Base-by-base conservation (phyloP, 2,888 invertebrate species). In the Leptarthrus brevirostris region DNA sequence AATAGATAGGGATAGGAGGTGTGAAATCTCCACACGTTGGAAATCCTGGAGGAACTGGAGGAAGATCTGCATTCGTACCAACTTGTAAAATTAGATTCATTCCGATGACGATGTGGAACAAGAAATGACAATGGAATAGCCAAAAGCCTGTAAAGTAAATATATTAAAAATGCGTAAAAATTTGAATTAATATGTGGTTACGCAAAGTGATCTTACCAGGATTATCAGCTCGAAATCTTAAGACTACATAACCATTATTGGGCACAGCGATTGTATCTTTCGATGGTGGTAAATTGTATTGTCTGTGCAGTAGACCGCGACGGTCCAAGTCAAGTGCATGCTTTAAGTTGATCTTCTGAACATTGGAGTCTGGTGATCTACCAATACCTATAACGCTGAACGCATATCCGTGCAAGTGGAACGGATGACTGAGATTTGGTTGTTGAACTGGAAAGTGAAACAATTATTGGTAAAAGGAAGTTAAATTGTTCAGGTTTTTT, bases 81-180 rank as follows among this genome's bases (percentile, higher is more conserved):
- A 95, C 92, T 82, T 94, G 93, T 52, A 95, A 84, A 44, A 94
- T 88, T 76, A 94, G 83, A 81, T 91, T 91, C 95, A 96, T 96
- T 77, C 96, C 96, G 77, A 93, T 92, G 49, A 92, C 90, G 80
- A 93, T 92, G 85, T 96, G 96, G 86, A 93, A 95, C 76, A 93
- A 89, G 84, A 95, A 94, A 85, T 96, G 96, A 82, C 96, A 96
- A 83, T 96, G 96, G 87, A 95, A 92, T 74, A 95, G 83, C 95
- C 95, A 95, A 82, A 90, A 94, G n/a, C 14, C 14, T n/a, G n/a
- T n/a, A n/a, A n/a, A n/a, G n/a, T n/a, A n/a, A n/a, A n/a, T n/a
- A n/a, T n/a, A n/a, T n/a, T n/a, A n/a, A n/a, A n/a, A n/a, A n/a
- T n/a, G n/a, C n/a, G n/a, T n/a, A n/a, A n/a, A n/a, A n/a, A n/a